Conservation (phyloP, 2,797 vertebrate species). For the Fratercula arctica region DNA sequence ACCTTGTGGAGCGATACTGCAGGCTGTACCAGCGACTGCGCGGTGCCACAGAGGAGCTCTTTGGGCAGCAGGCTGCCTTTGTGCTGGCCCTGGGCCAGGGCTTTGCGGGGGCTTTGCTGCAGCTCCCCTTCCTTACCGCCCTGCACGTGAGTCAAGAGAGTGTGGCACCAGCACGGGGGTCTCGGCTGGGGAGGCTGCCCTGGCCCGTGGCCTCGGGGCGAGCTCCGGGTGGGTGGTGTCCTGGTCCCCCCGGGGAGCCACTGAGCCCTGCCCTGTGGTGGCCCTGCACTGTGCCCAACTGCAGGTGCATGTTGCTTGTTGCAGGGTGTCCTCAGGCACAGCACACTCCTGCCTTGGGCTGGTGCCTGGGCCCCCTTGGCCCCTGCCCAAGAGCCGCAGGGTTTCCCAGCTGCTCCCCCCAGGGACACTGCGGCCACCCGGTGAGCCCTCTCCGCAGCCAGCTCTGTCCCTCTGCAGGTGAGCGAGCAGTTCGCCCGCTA, state of each 20-base stretch:
- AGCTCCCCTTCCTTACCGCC: too few species aligned
- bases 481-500: conserved; percentile 93
- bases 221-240: neutral
- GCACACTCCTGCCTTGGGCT: neutral
- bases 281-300: fast-evolving
- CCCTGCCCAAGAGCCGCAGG: fast-evolving
- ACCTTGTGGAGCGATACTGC: conserved; percentile 88
- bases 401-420: neutral
- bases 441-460: neutral
- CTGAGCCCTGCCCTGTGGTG: neutral
- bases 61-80: conserved; percentile 89
- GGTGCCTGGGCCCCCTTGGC: fast-evolving
- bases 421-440: fast-evolving
- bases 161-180: fast-evolving
- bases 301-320: fast-evolving
- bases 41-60: conserved; percentile 89
- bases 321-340: fast-evolving
- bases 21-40: conserved; percentile 83
- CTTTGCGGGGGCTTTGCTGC: conserved; percentile 80
- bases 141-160: neutral
- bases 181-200: neutral
- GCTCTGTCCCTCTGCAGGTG: conserved; percentile 74
- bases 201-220: fast-evolving
- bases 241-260: fast-evolving
- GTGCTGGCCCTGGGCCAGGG: conserved; percentile 86